A percentile compares a stretch with the other conserved stretches of the same genome.
These are phyloP conservation scores for Dryomyza anilis DNA, from an alignment of 2,888 invertebrate genomes.

Conservation along the genomic window DNA sequence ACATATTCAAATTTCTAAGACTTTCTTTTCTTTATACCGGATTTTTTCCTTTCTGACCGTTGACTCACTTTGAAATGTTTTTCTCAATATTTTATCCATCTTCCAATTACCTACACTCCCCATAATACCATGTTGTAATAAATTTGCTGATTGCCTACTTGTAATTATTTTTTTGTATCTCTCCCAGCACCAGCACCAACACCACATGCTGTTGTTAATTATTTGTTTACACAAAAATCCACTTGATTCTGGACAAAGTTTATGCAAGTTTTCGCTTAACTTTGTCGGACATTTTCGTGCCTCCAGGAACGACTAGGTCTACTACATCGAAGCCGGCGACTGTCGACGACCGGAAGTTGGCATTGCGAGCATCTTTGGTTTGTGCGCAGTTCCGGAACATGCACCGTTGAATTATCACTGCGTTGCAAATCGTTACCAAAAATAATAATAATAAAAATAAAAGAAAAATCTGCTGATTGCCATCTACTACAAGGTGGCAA, in stretches of 20 bases:
- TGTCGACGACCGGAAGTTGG: conserved; percentile 26
- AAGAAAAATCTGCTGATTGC: conserved; percentile 16
- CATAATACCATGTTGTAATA: too few relatives aligned
- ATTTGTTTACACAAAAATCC: conserved; percentile 29
- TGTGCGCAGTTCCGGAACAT: conserved; percentile 37
- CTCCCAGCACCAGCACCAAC: background rate
- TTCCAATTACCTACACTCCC: too few relatives aligned
- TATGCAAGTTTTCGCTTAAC: too few relatives aligned
- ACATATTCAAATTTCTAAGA: too few relatives aligned
- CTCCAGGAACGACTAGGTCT: background rate
- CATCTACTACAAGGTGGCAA: conserved; percentile 9
- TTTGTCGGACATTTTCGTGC: background rate
- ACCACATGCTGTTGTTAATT: conserved; percentile 27
- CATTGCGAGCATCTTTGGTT: conserved; percentile 23
- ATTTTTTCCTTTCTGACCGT: too few relatives aligned
- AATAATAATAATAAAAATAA: too few relatives aligned
- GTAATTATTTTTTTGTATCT: background rate
- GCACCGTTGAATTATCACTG: too few relatives aligned
- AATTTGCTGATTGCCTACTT: conserved; percentile 9
- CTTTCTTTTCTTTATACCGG: too few relatives aligned
- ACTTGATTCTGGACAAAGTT: conserved; percentile 24
- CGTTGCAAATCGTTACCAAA: too few relatives aligned
- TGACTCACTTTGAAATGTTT: too few relatives aligned
- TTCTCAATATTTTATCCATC: too few relatives aligned
- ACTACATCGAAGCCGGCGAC: too few relatives aligned